Evolutionary conservation across 2,113 vertebrate species (phyloP), one percentile per base, ranked within the genome.

Genomic region (Lipophrys pholis): DNA sequence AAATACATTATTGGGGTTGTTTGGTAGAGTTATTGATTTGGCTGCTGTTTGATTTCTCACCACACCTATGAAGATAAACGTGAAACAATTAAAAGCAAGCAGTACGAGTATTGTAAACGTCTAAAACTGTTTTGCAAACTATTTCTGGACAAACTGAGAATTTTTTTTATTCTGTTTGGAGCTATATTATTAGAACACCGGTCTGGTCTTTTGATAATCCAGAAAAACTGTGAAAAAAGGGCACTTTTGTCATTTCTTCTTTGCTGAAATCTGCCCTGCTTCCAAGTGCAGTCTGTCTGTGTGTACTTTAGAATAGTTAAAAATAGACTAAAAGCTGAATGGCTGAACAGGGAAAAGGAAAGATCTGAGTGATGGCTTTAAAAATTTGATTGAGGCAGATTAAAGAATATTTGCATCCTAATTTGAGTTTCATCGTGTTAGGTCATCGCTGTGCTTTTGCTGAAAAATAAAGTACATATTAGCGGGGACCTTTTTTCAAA

Each of bases 121-220:
- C 76, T 66, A 49, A 73, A 81, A 68, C 50, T 52, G 43, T 77
- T 69, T 82, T 46, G 14, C 41, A 60, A 83, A 84, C 82, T 90
- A 84, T 88, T 91, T 88, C 69, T 67, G 74, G 74, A 84, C 58
- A 85, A 83, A 82, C 71, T 78, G 69, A 46, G 65, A 83, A 75
- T 70, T 87, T 63, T 80, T 80, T 56, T 5, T 76, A 80, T 80
- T 87, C 52, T 8, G 35, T 84, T 86, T 84, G 76, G 69, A 89
- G 80, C 62, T 81, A 59, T 87, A 85, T 88, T 82, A 84, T 84
- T 89, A 90, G 85, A 85, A 83, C 73, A 88, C 71, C 61, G 72
- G 70, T 76, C 76, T 59, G 11, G 40, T 41, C 81, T 78, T 87
- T 83, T 89, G 79, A 86, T 84, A 76, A 69, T 88, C 86, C 86